Conservation (phyloP, 2,888 invertebrate genomes). For the Pheosia tremula region DNA sequence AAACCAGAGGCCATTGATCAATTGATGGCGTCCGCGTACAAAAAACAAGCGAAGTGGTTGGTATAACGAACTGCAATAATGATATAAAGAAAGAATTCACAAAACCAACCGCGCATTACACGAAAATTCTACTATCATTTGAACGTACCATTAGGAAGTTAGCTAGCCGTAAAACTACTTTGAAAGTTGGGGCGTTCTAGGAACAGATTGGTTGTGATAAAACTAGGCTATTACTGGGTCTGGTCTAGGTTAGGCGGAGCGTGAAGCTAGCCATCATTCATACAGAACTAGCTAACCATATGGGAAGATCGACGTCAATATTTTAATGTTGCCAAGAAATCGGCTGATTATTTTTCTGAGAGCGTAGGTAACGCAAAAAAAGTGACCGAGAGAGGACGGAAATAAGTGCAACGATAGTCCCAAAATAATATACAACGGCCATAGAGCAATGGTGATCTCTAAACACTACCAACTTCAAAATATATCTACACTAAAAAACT, state of each 20-base stretch:
- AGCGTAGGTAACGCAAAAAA: no score
- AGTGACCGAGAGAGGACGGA: no score
- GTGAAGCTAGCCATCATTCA: background rate
- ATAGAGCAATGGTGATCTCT: no score
- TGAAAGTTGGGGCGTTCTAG: background rate
- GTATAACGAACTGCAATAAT: conserved; percentile 1
- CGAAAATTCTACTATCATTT: background rate
- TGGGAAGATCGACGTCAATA: no score
- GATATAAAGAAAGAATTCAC: background rate
- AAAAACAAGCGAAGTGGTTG: background rate
- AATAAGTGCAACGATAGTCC: no score
- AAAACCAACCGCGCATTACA: background rate
- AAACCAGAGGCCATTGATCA: conserved; percentile 3
- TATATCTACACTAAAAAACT: no score
- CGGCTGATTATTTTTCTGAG: no score
- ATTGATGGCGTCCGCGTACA: background rate
- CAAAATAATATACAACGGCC: no score
- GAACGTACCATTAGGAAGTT: background rate
- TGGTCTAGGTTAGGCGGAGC: no score
- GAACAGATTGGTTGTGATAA: background rate
- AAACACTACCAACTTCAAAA: no score
- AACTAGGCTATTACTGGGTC: background rate
- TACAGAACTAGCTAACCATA: background rate
- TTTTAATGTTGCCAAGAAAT: no score
- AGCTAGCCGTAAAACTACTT: conserved; percentile 2